A percentile compares a stretch with the other conserved stretches of the same genome.
These are phyloP conservation scores for Melanotaenia nigrans DNA, from an alignment of 2,797 vertebrate genomes.

Conservation along the genomic window DNA sequence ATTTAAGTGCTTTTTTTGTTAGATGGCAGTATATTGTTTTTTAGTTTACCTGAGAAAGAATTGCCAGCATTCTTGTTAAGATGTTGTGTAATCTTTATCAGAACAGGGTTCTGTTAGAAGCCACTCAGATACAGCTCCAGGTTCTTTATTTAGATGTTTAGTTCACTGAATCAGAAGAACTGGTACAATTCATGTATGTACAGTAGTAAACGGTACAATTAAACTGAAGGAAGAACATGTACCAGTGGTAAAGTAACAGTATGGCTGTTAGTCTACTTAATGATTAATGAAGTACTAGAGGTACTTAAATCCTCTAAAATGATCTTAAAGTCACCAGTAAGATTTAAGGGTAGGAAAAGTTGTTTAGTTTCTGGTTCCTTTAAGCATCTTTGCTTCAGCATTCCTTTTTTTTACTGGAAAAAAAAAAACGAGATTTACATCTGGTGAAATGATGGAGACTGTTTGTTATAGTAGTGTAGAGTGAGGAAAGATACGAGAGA, in stretches of 20 bases:
- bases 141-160: not conserved
- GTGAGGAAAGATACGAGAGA: not conserved
- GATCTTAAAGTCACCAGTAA: not conserved
- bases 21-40: not conserved
- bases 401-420: not conserved
- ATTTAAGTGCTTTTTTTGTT: constrained; percentile 10
- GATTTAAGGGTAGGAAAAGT: not conserved
- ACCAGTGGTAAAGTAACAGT: not conserved
- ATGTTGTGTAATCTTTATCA: not conserved
- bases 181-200: too few species aligned
- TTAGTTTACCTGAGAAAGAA: not conserved
- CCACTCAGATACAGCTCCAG: not conserved
- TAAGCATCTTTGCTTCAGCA: not conserved
- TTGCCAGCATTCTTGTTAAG: not conserved
- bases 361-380: not conserved
- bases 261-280: not conserved
- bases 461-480: not conserved
- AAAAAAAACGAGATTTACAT: not conserved
- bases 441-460: not conserved
- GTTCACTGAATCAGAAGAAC: too few species aligned
- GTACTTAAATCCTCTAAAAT: not conserved
- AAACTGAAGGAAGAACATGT: too few species aligned
- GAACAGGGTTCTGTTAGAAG: too few species aligned
- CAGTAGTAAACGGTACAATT: too few species aligned
- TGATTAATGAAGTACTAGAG: not conserved